Conservation (phyloP, 2,113 vertebrate species). For the Piprites chloris region DNA sequence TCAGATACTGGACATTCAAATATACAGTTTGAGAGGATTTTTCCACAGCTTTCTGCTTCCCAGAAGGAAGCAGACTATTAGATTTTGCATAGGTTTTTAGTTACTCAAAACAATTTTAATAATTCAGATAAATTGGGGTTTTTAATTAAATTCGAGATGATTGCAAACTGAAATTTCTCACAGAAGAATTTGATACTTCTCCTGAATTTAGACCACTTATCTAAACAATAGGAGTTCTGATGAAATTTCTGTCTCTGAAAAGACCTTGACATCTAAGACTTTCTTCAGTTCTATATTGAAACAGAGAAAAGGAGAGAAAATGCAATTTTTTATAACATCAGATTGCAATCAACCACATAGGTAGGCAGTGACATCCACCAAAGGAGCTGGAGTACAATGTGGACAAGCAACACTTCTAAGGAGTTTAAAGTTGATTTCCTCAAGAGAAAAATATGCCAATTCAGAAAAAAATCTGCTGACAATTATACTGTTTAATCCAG, state of each 20-base stretch:
- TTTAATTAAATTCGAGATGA: neutral
- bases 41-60: neutral
- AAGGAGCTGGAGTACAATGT: neutral
- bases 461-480: neutral
- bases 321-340: neutral
- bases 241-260: neutral
- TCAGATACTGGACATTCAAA: neutral
- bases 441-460: neutral
- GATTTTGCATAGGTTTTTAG: neutral
- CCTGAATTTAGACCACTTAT: neutral
- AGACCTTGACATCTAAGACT: neutral
- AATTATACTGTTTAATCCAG: neutral
- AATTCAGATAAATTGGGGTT: neutral
- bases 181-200: neutral
- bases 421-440: neutral
- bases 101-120: neutral
- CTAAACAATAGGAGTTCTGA: neutral
- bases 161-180: neutral
- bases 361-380: neutral
- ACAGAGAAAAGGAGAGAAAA: neutral
- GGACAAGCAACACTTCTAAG: neutral
- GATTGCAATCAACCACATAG: neutral
- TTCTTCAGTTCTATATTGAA: neutral
- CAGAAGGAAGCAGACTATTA: neutral
- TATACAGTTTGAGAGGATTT: neutral